phyloP scores from a whole-genome alignment of 92 coral and sea anemone species.

The Palythoa heliodiscus region DNA sequence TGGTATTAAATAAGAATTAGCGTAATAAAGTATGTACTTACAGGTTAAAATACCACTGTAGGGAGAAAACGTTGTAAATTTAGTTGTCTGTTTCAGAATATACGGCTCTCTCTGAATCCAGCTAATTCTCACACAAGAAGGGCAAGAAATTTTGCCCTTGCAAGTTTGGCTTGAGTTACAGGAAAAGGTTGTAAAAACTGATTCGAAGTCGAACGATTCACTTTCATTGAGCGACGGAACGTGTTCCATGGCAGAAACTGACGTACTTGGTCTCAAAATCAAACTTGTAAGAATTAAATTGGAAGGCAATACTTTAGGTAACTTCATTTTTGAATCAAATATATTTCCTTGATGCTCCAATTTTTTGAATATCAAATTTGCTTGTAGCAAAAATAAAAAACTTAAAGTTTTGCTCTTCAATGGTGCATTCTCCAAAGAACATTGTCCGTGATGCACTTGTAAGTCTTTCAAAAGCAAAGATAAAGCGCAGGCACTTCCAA shows the following conservation, averaged over 20 bases:
- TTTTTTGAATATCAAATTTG: neutral
- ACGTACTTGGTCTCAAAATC: neutral
- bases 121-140: constrained; percentile 10
- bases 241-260: neutral
- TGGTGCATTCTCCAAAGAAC: neutral
- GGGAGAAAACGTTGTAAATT: neutral
- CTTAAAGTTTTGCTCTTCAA: neutral
- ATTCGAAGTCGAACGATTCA: neutral
- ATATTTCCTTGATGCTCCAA: neutral
- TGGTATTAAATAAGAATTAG: constrained; percentile 30
- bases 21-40: constrained; percentile 25
- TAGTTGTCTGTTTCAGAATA: constrained; percentile 12
- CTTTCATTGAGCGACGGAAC: neutral
- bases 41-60: constrained; percentile 21
- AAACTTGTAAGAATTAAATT: neutral
- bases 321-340: neutral
- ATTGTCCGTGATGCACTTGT: neutral
- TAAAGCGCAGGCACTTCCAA: neutral
- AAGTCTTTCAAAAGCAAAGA: neutral
- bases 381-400: neutral
- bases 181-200: neutral
- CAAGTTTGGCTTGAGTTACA: constrained; percentile 24
- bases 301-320: neutral
- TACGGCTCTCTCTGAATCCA: constrained; percentile 23
- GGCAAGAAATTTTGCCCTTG: constrained; percentile 16